Base-by-base conservation (phyloP, 2,888 invertebrate species). In the Hemaris fuciformis region DNA sequence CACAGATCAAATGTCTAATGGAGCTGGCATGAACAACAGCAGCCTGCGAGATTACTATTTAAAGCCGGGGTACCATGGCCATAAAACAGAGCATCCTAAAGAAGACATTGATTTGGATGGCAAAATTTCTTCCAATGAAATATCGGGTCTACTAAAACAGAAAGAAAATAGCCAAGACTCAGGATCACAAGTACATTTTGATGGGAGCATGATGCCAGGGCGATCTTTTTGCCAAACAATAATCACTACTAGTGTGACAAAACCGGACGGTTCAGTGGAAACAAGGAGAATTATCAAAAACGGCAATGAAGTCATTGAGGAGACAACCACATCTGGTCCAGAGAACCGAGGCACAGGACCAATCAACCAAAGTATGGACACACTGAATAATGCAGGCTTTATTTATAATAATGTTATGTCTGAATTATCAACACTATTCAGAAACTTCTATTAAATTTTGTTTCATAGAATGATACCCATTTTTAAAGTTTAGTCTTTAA, bases 181-280 rank as follows among this genome's bases (percentile, higher is more conserved):
- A 13, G 63, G 62, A 20, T 63, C 70, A 8, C 3, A 75, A 0
- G 61, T 68, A 20, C 86, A 84, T 22, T 89, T 89, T 63, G 78
- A 79, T 59, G 84, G 86, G 6, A 77, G 77, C 10, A 62, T 88
- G 58, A 78, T 87, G n/a, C 87, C 89, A 1, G 85, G 86, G 6
- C 78, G 77, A 48, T 85, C 88, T 38, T 91, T 88, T 70, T 90
- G 88, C 65, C 77, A 88, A 73, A 91, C 91, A 13, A 81, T 92
- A 7, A 92, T 92, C 53, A 91, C 92, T 57, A 90, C 90, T 3
- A 90, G 88, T 67, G 71, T 91, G 3, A 90, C 81, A 15, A 91
- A 90, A 68, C 76, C 91, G 0, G 91, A 92, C 67, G 92, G 92
- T 10, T 78, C 88, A 0, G 68, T 88, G 58, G 92, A 92, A 69